Percentiles rank a stretch among this genome's conserved stretches.
Evolutionary conservation across 2,888 invertebrate species (phyloP).

Genomic region (Elegia similella): DNA sequence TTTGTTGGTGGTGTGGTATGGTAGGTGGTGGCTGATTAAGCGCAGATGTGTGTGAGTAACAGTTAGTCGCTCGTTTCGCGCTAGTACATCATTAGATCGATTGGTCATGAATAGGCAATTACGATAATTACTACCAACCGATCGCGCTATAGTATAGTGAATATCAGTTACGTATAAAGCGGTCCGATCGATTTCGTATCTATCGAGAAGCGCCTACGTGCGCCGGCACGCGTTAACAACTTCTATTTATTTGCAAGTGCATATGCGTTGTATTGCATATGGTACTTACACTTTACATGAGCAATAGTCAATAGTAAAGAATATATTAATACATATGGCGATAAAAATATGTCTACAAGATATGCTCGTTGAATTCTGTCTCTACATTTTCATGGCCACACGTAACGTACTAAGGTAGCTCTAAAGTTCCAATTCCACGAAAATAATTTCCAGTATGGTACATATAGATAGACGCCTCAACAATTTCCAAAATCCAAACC

Average conservation of each 20-base stretch:
- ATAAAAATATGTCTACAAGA: too few species aligned
- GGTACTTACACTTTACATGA: background rate
- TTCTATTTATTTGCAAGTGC: slow-evolving; percentile 29
- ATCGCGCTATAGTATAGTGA: slow-evolving; percentile 11
- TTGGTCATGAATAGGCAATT: slow-evolving; percentile 39
- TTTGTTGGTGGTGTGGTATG: too few species aligned
- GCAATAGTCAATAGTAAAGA: too few species aligned
- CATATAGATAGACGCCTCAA: too few species aligned
- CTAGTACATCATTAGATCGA: slow-evolving; percentile 27
- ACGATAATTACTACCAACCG: slow-evolving; percentile 29
- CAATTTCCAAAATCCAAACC: too few species aligned
- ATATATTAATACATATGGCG: too few species aligned
- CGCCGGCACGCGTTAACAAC: slow-evolving; percentile 61
- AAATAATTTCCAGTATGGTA: too few species aligned
- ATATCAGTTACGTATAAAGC: slow-evolving; percentile 6
- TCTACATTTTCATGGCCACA: too few species aligned
- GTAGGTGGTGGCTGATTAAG: slow-evolving; percentile 2
- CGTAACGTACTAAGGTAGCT: too few species aligned
- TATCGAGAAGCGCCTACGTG: slow-evolving; percentile 64
- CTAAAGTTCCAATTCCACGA: too few species aligned
- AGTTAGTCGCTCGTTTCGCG: slow-evolving; percentile 33
- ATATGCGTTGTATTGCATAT: background rate
- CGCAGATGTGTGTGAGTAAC: slow-evolving; percentile 13
- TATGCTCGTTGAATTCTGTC: too few species aligned
- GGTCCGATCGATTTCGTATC: slow-evolving; percentile 22